These are phyloP conservation scores for Numenius arquata DNA, from an alignment of 2,113 vertebrate genomes.

Conservation along the genomic window DNA sequence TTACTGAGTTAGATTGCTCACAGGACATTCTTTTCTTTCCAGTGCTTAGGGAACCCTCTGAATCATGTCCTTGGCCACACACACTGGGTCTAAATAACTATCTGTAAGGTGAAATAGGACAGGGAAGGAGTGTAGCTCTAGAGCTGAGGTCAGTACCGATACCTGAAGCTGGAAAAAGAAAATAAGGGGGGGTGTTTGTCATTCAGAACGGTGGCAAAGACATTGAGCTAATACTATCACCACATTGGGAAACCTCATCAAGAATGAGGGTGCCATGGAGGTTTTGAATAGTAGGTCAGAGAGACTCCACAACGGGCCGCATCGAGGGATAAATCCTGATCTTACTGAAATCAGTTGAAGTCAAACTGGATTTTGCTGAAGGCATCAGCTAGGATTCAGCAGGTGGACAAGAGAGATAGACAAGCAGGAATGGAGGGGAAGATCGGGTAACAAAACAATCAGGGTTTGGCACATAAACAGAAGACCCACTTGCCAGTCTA, in stretches of 20 bases:
- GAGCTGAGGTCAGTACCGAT: not conserved
- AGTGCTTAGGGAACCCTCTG: not conserved
- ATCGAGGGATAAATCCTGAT: not conserved
- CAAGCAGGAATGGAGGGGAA: fast-evolving
- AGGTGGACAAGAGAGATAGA: not conserved
- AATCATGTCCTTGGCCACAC: not conserved
- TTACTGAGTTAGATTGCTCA: not conserved
- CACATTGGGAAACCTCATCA: not conserved
- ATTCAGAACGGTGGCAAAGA: not conserved
- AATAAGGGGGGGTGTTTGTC: not conserved
- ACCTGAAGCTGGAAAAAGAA: not conserved
- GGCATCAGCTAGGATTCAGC: not conserved
- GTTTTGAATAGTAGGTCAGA: not conserved
- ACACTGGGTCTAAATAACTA: not conserved
- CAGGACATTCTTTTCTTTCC: not conserved
- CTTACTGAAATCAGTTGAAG: not conserved
- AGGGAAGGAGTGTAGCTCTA: not conserved
- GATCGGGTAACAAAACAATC: not conserved
- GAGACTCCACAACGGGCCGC: not conserved
- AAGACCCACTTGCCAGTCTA: not conserved
- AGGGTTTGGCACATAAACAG: not conserved
- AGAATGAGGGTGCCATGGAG: not conserved
- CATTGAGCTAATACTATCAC: not conserved
- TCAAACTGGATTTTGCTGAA: not conserved
- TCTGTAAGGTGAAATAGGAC: not conserved